A percentile compares a stretch with the other conserved stretches of the same genome.
phyloP scores from a whole-genome alignment of 2,113 vertebrate species.

The Oenanthe melanoleuca region DNA sequence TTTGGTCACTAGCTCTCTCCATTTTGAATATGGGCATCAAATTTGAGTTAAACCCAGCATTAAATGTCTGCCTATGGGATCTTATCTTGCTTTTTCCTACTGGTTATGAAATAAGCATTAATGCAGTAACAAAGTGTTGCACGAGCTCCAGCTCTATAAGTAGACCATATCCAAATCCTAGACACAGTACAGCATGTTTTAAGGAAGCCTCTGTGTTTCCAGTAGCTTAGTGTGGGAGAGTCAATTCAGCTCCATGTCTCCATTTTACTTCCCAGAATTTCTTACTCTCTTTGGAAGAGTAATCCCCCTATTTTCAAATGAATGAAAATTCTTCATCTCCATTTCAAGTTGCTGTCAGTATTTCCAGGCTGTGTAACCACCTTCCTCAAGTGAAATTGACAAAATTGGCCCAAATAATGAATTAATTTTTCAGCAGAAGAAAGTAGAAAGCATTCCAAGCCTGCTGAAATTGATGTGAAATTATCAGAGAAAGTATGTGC shows the following conservation, averaged over 20 bases:
- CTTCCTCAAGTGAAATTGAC: background rate
- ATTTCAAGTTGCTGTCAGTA: background rate
- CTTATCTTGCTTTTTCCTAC: background rate
- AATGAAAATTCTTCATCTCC: background rate
- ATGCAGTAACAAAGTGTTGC: background rate
- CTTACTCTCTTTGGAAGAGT: background rate
- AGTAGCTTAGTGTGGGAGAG: background rate
- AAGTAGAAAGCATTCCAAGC: background rate
- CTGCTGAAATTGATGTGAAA: background rate
- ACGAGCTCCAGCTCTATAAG: background rate
- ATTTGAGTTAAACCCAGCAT: background rate
- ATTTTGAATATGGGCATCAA: background rate
- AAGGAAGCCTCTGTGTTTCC: background rate
- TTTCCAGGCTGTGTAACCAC: background rate
- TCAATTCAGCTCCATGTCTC: background rate
- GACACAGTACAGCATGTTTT: background rate
- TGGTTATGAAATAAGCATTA: background rate
- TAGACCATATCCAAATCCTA: background rate
- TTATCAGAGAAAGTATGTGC: background rate
- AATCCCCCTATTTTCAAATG: background rate
- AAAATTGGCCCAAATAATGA: background rate
- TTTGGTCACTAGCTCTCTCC: background rate
- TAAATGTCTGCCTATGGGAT: background rate
- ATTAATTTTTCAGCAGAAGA: background rate
- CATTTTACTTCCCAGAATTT: background rate